Percentiles rank a stretch among this genome's conserved stretches.
Conservation (phyloP, 2,113 vertebrate species). For the Marcusenius ussheri region DNA sequence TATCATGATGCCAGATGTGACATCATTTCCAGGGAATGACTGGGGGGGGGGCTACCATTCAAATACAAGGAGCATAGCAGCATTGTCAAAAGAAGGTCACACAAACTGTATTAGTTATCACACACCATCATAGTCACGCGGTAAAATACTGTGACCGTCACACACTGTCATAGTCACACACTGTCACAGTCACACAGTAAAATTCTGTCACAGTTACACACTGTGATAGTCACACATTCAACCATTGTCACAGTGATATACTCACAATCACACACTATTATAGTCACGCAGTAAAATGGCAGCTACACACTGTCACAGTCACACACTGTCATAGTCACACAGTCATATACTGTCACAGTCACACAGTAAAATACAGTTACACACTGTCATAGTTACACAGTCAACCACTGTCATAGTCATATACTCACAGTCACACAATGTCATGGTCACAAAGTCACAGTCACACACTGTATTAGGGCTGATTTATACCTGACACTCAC, state of each 20-base stretch:
- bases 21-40: slow-evolving; percentile 10
- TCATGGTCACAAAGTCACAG: neutral
- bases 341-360: too few relatives aligned
- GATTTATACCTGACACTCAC: neutral
- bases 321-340: neutral
- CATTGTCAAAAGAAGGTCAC: neutral
- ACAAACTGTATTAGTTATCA: neutral
- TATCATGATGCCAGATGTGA: slow-evolving; percentile 31
- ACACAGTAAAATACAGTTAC: too few relatives aligned
- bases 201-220: neutral
- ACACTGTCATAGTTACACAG: neutral
- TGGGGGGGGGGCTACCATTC: neutral
- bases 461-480: neutral
- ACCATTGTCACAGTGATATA: neutral
- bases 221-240: neutral
- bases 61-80: neutral
- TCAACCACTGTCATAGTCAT: neutral
- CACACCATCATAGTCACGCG: neutral
- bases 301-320: neutral
- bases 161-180: neutral
- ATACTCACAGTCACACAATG: neutral
- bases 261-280: neutral
- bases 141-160: neutral
- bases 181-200: neutral
- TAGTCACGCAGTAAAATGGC: neutral